Evolutionary conservation across 2,797 vertebrate species (phyloP), one percentile per base, ranked within the genome.

Genomic region (Telmatherina bonti): DNA sequence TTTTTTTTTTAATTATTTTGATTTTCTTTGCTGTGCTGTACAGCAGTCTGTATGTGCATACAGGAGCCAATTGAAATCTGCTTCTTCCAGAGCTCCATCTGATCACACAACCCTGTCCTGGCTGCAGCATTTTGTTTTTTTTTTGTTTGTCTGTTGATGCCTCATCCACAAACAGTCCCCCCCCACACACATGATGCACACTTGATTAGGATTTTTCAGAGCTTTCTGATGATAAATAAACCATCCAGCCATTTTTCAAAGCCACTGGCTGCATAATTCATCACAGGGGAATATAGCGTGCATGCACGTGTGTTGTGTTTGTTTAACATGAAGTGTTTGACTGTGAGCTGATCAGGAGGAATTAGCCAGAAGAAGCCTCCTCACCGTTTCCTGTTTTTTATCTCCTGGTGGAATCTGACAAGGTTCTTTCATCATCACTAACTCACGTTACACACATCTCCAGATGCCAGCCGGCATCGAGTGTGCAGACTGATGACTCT

Each of bases 181-280:
- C 13, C 13, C 4, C 22, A n/a, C n/a, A n/a, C 0, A 24, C 31
- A 24, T 38, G 58, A 62, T 30, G 62, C 68, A 67, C 33, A 75
- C 36, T 65, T 74, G 77, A 70, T 87, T 85, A 55, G 24, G 36
- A 75, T 69, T 55, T 53, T 20, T n/a, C 16, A 71, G 43, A 31
- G 75, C 72, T 67, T 74, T 20, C 29, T 5, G 15, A 27, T 35
- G 54, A 92, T 90, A 83, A 91, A 91, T 87, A 85, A 87, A 87
- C 36, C 86, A 89, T 79, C 56, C n/a, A 0, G 33, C 26, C 12
- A 36, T 76, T 89, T 86, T 69, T 62, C 70, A 70, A 63, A 55
- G n/a, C 84, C 9, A 26, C 66, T 68, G 74, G 68, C 72, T 76
- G 59, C 73, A 89, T 89, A 83, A 91, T 90, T 84, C 74, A 88